Evolutionary conservation across 2,888 invertebrate genomes (phyloP).

Genomic region (Salpingus planirostris): DNA sequence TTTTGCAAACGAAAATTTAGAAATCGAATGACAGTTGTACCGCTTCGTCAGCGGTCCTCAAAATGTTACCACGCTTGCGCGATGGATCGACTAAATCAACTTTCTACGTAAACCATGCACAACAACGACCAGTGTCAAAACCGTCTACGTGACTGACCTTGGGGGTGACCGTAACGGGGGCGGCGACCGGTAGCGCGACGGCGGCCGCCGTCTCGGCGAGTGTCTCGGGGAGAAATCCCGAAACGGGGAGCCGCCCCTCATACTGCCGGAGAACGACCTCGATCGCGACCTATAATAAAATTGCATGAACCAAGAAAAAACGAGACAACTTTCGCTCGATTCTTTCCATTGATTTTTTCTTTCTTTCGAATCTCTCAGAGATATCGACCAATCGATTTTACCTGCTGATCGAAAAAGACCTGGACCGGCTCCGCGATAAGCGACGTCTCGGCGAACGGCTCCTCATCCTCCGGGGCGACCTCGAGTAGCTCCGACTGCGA

Average conservation of each 20-base stretch:
- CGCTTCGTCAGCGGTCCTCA: no score
- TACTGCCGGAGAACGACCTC: slow-evolving; percentile 51
- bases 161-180: slow-evolving; percentile 44
- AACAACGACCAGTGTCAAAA: no score
- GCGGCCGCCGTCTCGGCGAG: slow-evolving; percentile 33
- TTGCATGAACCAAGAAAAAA: no score
- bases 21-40: no score
- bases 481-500: slow-evolving; percentile 44
- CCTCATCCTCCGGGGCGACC: slow-evolving; percentile 40
- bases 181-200: slow-evolving; percentile 46
- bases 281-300: slow-evolving; percentile 59
- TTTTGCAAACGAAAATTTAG: no score
- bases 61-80: no score
- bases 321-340: no score
- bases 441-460: slow-evolving; percentile 40
- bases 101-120: no score
- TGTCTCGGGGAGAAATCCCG: slow-evolving; percentile 35
- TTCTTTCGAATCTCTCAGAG: background rate
- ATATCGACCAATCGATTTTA: slow-evolving; percentile 25
- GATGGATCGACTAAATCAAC: no score
- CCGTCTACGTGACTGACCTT: slow-evolving; percentile 39
- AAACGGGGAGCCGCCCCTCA: slow-evolving; percentile 42
- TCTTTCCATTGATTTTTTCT: no score
- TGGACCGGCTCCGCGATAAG: slow-evolving; percentile 32
- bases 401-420: slow-evolving; percentile 50